A percentile compares a stretch with the other conserved stretches of the same genome.
Evolutionary conservation across 2,113 vertebrate genomes (phyloP).

Genomic region (Cnemophilus loriae): DNA sequence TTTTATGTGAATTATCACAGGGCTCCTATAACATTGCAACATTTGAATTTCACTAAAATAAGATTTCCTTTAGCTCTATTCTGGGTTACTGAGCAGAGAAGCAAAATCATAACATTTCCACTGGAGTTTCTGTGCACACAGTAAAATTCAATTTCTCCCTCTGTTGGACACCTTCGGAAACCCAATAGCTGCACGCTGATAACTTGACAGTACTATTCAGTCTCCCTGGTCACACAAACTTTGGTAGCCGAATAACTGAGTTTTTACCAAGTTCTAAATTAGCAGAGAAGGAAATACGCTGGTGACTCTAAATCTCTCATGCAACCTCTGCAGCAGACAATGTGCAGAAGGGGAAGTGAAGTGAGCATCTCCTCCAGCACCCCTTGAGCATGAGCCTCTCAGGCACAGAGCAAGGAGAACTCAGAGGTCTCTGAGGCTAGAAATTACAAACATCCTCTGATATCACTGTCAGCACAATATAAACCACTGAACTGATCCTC

Average conservation of each 20-base stretch:
- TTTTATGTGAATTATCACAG: not conserved
- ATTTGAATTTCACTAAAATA: not conserved
- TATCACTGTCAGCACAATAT: not conserved
- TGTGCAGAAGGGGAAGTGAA: not conserved
- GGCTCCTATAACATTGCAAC: not conserved
- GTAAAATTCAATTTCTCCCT: not conserved
- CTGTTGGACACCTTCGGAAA: not conserved
- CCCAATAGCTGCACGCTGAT: not conserved
- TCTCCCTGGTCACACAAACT: not conserved
- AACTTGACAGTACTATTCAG: not conserved
- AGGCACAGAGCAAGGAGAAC: not conserved
- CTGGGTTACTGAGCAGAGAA: not conserved
- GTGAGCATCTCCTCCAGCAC: not conserved
- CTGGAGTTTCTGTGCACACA: not conserved
- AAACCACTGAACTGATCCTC: not conserved
- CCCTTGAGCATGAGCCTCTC: accelerated
- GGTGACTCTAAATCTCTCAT: not conserved
- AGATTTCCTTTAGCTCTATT: not conserved
- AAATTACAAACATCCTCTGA: not conserved
- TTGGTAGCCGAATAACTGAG: not conserved
- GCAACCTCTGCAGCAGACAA: not conserved
- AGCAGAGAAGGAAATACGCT: not conserved
- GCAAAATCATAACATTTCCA: not conserved
- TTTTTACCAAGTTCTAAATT: not conserved
- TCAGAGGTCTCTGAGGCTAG: not conserved